Base-by-base conservation (phyloP, 2,797 vertebrate genomes). In the Gouania willdenowi region DNA sequence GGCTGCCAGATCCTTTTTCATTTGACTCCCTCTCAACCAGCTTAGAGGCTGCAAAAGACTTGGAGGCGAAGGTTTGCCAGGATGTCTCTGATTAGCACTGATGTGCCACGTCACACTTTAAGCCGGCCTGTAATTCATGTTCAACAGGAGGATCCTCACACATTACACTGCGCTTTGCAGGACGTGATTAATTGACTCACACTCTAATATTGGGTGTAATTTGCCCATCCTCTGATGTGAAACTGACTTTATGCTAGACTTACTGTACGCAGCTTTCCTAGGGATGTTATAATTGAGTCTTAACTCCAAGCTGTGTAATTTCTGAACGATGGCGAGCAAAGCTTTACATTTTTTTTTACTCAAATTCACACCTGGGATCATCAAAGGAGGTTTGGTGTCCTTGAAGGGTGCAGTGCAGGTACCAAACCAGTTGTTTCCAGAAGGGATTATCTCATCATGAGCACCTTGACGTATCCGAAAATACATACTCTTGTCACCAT, bases 91-190 rank as follows among this genome's bases (percentile, higher is more conserved):
- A 85, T 87, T 87, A 84, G 70, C 59, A 50, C 52, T 82, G 75
- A 81, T 79, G 82, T 79, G 70, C 77, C 79, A 75, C 82, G 67
- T 82, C 79, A 81, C 77, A 75, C 71, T 82, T 72, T 88, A 85
- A 87, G 78, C 79, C 39, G 38, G 71, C 68, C 82, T 83, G 77
- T 85, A 87, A 86, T 84, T 82, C 83, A 80, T 86, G 83, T 87
- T 87, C 78, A 87, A 87, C 85, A 85, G 82, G 82, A 76, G 80
- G 83, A 85, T 88, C 83, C 87, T 85, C 81, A 66, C 75, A 84
- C 76, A 86, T 85, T 87, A 87, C 84, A 87, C 72, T 76, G 55
- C 54, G 70, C 71, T 84, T 64, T 84, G 73, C 75, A 78, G 79
- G 77, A 81, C 57, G 69, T 82, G 82, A 83, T 85, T 84, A 87